These are phyloP conservation scores for Anorthoa munda DNA, from an alignment of 2,888 invertebrate genomes.

Conservation along the genomic window DNA sequence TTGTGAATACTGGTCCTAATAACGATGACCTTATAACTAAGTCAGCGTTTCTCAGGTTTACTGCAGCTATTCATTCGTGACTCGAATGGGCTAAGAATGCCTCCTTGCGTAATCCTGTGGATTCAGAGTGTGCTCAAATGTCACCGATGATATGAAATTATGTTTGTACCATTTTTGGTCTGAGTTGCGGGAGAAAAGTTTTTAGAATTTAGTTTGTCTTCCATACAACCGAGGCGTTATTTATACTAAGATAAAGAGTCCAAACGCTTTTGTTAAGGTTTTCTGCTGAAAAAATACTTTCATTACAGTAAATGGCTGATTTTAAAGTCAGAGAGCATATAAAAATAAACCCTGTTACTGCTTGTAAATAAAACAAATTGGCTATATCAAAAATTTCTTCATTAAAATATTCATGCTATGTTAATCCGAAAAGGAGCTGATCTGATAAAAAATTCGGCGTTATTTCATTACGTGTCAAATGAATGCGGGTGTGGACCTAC, in stretches of 20 bases:
- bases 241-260: slow-evolving; percentile 7
- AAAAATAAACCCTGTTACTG: slow-evolving; percentile 21
- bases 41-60: slow-evolving; percentile 43
- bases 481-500: slow-evolving; percentile 64
- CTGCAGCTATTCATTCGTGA: slow-evolving; percentile 37
- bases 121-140: slow-evolving; percentile 31
- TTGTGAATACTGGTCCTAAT: slow-evolving; percentile 36
- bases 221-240: neutral
- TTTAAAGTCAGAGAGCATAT: slow-evolving; percentile 28
- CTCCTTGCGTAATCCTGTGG: slow-evolving; percentile 56
- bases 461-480: slow-evolving; percentile 59
- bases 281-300: slow-evolving; percentile 9
- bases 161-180: slow-evolving; percentile 23
- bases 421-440: slow-evolving; percentile 22
- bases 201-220: slow-evolving; percentile 1
- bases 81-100: slow-evolving; percentile 44
- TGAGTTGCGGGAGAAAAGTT: slow-evolving; percentile 1
- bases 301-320: slow-evolving; percentile 33
- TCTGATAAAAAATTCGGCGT: slow-evolving; percentile 41
- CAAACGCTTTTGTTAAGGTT: neutral
- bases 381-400: slow-evolving; percentile 25
- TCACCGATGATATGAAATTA: slow-evolving; percentile 12
- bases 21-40: slow-evolving; percentile 29
- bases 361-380: slow-evolving; percentile 31
- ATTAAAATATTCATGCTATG: slow-evolving; percentile 36